A percentile compares a stretch with the other conserved stretches of the same genome.
phyloP scores from a whole-genome alignment of 2,797 vertebrate species.

The Acomys russatus region DNA sequence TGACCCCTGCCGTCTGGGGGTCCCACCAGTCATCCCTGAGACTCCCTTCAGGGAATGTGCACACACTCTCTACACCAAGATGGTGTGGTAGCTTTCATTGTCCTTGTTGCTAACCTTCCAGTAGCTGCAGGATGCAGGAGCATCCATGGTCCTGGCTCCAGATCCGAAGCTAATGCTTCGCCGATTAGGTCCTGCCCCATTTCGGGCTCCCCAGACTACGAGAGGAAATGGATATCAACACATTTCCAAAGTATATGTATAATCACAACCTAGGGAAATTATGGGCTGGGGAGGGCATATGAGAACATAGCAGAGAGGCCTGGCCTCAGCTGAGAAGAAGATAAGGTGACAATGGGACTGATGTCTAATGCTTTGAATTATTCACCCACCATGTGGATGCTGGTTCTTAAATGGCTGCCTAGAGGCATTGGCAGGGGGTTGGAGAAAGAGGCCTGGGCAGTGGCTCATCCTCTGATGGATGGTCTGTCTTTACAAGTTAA shows the following conservation, averaged over 20 bases:
- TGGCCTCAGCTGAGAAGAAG: background rate
- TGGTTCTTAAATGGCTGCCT: background rate
- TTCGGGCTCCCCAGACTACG: background rate
- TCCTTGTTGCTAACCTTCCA: background rate
- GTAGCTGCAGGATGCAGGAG: background rate
- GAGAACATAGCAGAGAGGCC: background rate
- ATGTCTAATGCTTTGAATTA: no score
- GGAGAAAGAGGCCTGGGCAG: background rate
- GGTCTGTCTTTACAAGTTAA: background rate
- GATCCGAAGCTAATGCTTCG: no score
- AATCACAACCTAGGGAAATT: background rate
- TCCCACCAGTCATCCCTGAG: accelerated
- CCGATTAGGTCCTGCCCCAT: background rate
- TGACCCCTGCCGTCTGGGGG: accelerated
- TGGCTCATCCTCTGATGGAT: accelerated
- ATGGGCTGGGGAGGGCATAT: background rate
- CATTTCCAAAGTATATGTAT: background rate
- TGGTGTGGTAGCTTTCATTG: accelerated
- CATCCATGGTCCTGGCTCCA: background rate
- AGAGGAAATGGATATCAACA: no score
- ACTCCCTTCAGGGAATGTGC: accelerated
- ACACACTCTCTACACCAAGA: accelerated
- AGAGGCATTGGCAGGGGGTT: accelerated
- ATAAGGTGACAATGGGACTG: background rate
- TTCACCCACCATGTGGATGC: background rate